Percentiles rank a stretch among this genome's conserved stretches.
Evolutionary conservation across 2,113 vertebrate species (phyloP).

Genomic region (Catharus bicknelli): DNA sequence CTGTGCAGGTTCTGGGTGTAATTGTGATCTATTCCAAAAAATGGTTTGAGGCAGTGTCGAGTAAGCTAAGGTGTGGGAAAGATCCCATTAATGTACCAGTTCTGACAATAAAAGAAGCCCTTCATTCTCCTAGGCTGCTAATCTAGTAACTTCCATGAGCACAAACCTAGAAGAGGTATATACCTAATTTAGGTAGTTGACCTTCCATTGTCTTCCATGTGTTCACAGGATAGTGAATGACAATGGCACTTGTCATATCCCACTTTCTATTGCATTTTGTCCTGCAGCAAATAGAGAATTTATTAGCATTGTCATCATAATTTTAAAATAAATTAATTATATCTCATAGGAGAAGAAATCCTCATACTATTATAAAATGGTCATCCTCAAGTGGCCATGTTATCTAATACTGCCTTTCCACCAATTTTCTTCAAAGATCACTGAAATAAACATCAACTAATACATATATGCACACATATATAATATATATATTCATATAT

Average conservation of each 20-base stretch:
- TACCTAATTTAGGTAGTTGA: not conserved
- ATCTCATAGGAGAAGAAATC: not conserved
- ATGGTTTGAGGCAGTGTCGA: conserved; percentile 62
- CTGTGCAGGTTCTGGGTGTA: conserved; percentile 14
- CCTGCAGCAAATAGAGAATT: not conserved
- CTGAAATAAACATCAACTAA: not conserved
- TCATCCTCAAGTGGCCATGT: not conserved
- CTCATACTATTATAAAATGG: not conserved
- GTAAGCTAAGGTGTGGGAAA: conserved; percentile 61
- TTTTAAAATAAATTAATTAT: not conserved
- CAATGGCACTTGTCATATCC: not conserved
- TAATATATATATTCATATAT: no score
- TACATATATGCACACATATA: not conserved
- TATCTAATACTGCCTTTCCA: not conserved
- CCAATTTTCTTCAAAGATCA: not conserved
- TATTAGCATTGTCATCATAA: not conserved
- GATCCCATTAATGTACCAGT: conserved; percentile 45
- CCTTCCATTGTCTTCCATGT: not conserved
- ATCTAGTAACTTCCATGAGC: not conserved
- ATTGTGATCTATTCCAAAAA: conserved; percentile 59
- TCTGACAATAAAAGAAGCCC: conserved; percentile 42
- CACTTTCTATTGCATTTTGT: not conserved
- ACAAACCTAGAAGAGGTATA: not conserved
- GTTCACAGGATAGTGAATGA: not conserved
- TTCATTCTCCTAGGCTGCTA: conserved; percentile 33